Base-by-base conservation (phyloP, 2,888 invertebrate genomes). In the Meliscaeva auricollis region DNA sequence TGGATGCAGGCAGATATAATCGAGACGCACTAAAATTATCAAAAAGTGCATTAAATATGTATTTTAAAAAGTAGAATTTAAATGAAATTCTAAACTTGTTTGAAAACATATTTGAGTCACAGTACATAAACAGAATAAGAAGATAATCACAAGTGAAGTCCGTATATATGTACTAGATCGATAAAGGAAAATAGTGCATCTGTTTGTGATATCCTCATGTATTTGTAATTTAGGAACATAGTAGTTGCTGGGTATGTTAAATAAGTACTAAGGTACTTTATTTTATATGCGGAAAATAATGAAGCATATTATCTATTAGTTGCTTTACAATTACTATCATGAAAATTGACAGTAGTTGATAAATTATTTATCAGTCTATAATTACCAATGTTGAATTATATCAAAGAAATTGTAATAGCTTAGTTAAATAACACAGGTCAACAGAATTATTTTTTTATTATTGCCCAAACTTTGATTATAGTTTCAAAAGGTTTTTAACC, bases 161-260 rank as follows among this genome's bases (percentile, higher is more conserved):
- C n/a, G n/a, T n/a, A n/a, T n/a, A n/a, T n/a, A n/a, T n/a, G n/a
- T n/a, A n/a, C n/a, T 11, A 58, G 66, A 81, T 81, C 81, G 70
- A 81, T 81, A 72, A 15, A 7, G 30, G 35, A 30, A 79, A 74
- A 68, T 68, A 68, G 38, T 38, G 58, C 70, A 81, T 58, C 70
- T 60, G n/a, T 41, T 62, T 32, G 5, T 44, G 6, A 30, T 30
- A 13, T 44, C n/a, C n/a, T 11, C 0, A 46, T 30, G 1, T 62
- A 62, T 20, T 46, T 26, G 26, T 26, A 4, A 2, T 26, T 26
- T 26, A 4, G 38, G 38, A 1, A 9, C 11, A 9, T 38, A 38
- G 38, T 38, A 32, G 32, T 38, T 2, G 38, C n/a, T 38, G 38
- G 9, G 38, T 9, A 9, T 38, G 1, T 9, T 38, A 1, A 9